Base-by-base conservation (phyloP, 2,113 vertebrate species). In the Psilopsiagon aymara region DNA sequence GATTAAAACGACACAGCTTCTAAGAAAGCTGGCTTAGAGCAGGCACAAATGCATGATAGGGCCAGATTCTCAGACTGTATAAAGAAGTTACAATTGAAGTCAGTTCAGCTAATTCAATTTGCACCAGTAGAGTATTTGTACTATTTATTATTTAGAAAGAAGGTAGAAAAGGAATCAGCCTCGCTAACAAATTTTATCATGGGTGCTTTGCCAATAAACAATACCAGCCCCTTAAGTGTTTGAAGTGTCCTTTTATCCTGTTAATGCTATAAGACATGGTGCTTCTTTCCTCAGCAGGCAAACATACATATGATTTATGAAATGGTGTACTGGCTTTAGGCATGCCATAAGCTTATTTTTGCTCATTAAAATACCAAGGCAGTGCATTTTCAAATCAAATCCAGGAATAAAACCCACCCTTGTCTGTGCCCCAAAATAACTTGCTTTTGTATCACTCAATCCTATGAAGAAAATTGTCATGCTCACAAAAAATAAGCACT, bases 181-280 rank as follows among this genome's bases (percentile, higher is more conserved):
- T 79, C 79, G 47, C 66, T 89, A 35, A 66, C 41, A 86, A 64
- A 46, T 79, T 76, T 79, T 79, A 25, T 70, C 63, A 33, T 3
- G 3, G 57, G 27, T 43, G 5, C 33, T 82, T 91, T 94, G 66
- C 88, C 59, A 79, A 46, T 37, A 76, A 88, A 86, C 37, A 93
- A 47, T 57, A 86, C 13, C 20, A 83, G 33, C 4, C 13, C 11
- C 52, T 71, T 60, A 78, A 93, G 47, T 76, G 74, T 69, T 66
- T 68, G 53, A 81, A 94, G 76, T 69, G 86, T 28, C n/a, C 49
- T 92, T 93, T 91, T 79, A 93, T 82, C 52, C 95, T 78, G 21
- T 68, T 92, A 86, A 79, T 79, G 31, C 43, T 84, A 2, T 83
- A 70, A 77, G 64, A 81, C 76, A n/a, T 41, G 28, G 19, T 76